Conservation (phyloP, 2,888 invertebrate genomes). For the Drosophila ezoana region DNA sequence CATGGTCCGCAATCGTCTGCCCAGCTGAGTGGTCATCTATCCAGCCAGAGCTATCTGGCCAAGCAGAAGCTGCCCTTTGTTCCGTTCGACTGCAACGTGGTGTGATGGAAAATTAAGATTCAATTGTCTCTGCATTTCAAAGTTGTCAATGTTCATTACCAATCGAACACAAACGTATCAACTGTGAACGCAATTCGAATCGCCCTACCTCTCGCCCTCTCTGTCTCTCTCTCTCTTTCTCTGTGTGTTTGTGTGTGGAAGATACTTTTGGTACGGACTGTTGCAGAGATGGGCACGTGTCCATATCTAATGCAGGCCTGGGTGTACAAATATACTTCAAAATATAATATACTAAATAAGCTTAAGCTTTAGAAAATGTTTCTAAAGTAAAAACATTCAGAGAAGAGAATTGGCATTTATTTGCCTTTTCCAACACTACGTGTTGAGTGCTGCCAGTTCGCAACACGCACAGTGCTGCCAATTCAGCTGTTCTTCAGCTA, state of each 20-base stretch:
- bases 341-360: too few species aligned
- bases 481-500: too few species aligned
- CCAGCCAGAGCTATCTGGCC: slow-evolving; percentile 24
- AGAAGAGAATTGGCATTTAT: too few species aligned
- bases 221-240: neutral
- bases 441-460: too few species aligned
- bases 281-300: too few species aligned
- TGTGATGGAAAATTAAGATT: slow-evolving; percentile 72
- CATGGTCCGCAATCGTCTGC: slow-evolving; percentile 45
- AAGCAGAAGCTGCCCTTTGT: neutral
- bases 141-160: slow-evolving; percentile 77
- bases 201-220: neutral
- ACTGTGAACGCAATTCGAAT: slow-evolving; percentile 47
- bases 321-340: too few species aligned
- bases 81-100: slow-evolving; percentile 16
- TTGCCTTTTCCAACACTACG: too few species aligned
- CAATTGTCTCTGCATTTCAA: slow-evolving; percentile 76
- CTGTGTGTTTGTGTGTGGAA: slow-evolving; percentile 19
- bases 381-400: too few species aligned
- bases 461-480: too few species aligned
- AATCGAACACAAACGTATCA: slow-evolving; percentile 67
- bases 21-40: slow-evolving; percentile 41
- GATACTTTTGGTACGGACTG: slow-evolving; percentile 49
- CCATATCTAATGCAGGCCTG: too few species aligned
- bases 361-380: too few species aligned